These are phyloP conservation scores for Colostygia pectinataria DNA, from an alignment of 2,888 invertebrate genomes.

Conservation along the genomic window DNA sequence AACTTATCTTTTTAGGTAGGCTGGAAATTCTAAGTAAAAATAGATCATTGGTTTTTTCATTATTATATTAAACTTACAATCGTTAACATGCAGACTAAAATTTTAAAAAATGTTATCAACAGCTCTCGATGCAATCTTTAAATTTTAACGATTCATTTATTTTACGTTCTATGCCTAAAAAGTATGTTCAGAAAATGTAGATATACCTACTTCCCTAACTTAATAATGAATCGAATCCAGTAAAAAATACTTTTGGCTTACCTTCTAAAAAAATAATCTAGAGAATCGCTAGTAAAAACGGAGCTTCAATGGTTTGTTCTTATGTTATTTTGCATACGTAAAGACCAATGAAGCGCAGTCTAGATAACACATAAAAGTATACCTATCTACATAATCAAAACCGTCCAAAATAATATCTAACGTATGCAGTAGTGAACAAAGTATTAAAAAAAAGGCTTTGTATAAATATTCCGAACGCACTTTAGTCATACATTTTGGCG, in stretches of 20 bases:
- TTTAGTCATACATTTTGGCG: constrained; percentile 1
- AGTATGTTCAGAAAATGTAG: neutral
- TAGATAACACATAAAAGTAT: constrained; percentile 43
- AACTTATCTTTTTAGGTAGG: neutral
- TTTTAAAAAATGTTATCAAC: neutral
- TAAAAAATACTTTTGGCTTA: no score
- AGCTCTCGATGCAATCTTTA: no score
- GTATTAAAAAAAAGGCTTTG: constrained; percentile 39
- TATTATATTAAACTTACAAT: constrained; percentile 12
- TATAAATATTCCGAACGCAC: constrained; percentile 31
- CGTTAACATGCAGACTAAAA: constrained; percentile 31
- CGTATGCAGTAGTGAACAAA: constrained; percentile 50
- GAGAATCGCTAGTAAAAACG: no score
- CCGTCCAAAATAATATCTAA: constrained; percentile 68
- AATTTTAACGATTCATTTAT: neutral
- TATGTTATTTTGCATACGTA: no score
- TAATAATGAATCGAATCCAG: no score
- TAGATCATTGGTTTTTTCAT: constrained; percentile 6
- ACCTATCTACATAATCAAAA: constrained; percentile 64
- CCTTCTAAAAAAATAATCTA: no score
- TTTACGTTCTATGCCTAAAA: constrained; percentile 10
- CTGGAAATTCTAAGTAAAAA: neutral
- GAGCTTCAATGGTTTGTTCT: no score
- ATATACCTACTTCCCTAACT: no score
- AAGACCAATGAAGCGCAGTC: no score